Conservation (phyloP, 1,140 invertebrate genomes). For the Drosophila ficusphila region DNA sequence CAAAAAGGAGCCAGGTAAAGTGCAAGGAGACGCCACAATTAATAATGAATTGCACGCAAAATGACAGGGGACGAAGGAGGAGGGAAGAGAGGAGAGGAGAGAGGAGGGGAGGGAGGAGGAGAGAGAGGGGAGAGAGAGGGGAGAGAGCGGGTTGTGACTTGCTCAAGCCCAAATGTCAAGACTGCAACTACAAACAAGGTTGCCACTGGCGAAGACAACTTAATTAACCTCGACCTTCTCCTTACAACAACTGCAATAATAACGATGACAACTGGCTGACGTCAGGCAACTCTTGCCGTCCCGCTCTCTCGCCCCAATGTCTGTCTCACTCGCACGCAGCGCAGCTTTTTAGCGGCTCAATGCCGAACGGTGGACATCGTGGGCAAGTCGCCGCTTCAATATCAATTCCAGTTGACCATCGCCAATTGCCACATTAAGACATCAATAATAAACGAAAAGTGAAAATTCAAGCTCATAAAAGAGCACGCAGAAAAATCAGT, state of each 20-base stretch:
- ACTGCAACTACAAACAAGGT: conserved; percentile 67
- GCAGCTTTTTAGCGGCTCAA: conserved; percentile 39
- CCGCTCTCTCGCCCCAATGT: neutral
- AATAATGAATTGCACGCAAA: conserved; percentile 64
- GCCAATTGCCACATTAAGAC: conserved; percentile 68
- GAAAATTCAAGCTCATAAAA: conserved; percentile 20
- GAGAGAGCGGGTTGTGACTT: neutral
- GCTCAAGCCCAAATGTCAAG: conserved; percentile 70
- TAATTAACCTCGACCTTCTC: conserved; percentile 83
- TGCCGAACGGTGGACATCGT: conserved; percentile 40
- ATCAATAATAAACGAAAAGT: conserved; percentile 63
- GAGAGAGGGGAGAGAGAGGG: neutral
- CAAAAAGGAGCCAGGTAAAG: conserved; percentile 13
- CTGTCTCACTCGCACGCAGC: conserved; percentile 12
- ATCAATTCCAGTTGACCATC: conserved; percentile 69
- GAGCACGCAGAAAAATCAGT: neutral
- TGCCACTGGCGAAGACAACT: conserved; percentile 71
- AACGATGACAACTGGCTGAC: conserved; percentile 52
- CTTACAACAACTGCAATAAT: conserved; percentile 34
- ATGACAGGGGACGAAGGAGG: neutral
- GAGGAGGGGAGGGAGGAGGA: neutral
- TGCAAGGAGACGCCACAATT: conserved; percentile 48
- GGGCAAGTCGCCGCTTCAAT: conserved; percentile 32
- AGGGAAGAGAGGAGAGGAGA: too few relatives aligned
- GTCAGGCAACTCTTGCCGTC: conserved; percentile 43